These are phyloP conservation scores for Andrena minutula DNA, from an alignment of 2,888 invertebrate species.

Conservation along the genomic window DNA sequence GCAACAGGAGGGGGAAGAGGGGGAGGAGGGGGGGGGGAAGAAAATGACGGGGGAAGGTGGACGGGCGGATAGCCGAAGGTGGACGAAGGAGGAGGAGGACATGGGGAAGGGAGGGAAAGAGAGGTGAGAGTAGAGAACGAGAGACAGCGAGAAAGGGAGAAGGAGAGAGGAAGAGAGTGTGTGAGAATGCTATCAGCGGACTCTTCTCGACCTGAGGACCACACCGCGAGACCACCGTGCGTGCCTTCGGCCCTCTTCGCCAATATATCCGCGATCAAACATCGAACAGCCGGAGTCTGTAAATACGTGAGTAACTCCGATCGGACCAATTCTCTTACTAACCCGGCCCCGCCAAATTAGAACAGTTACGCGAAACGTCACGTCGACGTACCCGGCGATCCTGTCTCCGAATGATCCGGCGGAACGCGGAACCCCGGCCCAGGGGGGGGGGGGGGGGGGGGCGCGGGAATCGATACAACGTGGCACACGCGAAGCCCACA, in stretches of 20 bases:
- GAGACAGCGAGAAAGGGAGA: constrained; percentile 34
- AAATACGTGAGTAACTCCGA: constrained; percentile 72
- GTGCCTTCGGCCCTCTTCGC: constrained; percentile 77
- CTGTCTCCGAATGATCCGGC: neutral
- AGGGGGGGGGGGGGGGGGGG: neutral
- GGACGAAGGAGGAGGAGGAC: constrained; percentile 20
- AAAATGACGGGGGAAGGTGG: constrained; percentile 20
- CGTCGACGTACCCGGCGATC: constrained; percentile 29
- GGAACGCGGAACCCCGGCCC: neutral
- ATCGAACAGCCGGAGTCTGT: constrained; percentile 74
- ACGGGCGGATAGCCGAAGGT: constrained; percentile 10
- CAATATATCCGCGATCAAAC: constrained; percentile 80
- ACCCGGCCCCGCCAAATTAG: constrained; percentile 57
- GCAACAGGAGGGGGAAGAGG: constrained; percentile 9
- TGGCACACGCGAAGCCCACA: neutral
- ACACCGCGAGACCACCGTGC: constrained; percentile 84
- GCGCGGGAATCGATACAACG: constrained; percentile 4
- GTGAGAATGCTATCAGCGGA: constrained; percentile 77
- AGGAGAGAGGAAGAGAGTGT: constrained; percentile 63
- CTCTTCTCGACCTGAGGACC: constrained; percentile 80
- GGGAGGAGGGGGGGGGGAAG: constrained; percentile 9
- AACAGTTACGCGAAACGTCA: constrained; percentile 62
- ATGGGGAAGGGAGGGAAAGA: neutral
- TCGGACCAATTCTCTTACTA: constrained; percentile 69
- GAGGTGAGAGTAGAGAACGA: constrained; percentile 38